These are phyloP conservation scores for Liasis olivaceus DNA, from an alignment of 2,797 vertebrate genomes.

Conservation along the genomic window DNA sequence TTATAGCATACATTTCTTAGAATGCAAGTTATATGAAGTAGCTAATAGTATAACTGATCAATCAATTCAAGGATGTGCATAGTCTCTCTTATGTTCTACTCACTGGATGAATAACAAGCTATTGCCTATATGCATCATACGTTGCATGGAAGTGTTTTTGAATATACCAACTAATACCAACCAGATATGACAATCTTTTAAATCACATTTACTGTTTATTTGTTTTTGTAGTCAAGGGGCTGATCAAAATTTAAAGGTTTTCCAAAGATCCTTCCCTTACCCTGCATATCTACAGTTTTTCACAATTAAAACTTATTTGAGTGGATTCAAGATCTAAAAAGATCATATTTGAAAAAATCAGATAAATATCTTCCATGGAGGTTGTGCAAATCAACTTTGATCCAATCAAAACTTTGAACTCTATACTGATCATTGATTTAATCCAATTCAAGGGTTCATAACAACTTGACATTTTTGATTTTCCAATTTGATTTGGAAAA, in stretches of 20 bases:
- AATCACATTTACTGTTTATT: neutral
- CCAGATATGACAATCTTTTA: neutral
- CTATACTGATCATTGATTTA: neutral
- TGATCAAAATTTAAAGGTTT: neutral
- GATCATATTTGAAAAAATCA: neutral
- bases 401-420: neutral
- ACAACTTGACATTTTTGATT: neutral
- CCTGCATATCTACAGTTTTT: neutral
- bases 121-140: neutral
- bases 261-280: too few relatives aligned
- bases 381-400: neutral
- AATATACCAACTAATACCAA: neutral
- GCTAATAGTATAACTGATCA: too few relatives aligned
- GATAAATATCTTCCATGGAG: neutral
- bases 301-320: neutral
- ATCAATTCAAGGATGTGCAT: too few relatives aligned
- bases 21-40: too few relatives aligned
- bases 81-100: too few relatives aligned
- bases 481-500: neutral
- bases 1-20: too few relatives aligned
- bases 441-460: neutral
- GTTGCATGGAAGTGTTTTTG: neutral
- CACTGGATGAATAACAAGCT: too few relatives aligned
- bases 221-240: neutral
- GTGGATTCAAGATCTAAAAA: too few relatives aligned